A percentile compares a stretch with the other conserved stretches of the same genome.
phyloP scores from a whole-genome alignment of 2,888 invertebrate genomes.

The Julus scanicus region DNA sequence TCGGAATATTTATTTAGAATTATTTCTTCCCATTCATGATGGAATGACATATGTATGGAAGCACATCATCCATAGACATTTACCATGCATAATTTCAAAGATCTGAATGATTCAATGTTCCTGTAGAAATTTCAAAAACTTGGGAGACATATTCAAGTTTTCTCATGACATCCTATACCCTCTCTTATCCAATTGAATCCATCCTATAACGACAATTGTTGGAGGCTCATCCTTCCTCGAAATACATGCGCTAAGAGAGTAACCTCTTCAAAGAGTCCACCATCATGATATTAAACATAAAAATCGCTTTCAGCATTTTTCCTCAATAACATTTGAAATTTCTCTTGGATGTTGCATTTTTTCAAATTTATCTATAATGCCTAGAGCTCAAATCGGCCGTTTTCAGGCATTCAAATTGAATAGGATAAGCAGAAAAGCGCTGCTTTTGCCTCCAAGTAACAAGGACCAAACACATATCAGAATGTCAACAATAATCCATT shows the following conservation, averaged over 20 bases:
- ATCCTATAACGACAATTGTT: not conserved
- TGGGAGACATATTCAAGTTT: not conserved
- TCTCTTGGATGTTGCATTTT: not conserved
- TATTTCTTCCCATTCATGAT: too few species aligned
- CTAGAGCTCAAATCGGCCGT: not conserved
- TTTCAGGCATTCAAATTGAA: not conserved
- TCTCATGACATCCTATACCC: not conserved
- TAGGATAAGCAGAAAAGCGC: not conserved
- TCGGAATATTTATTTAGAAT: too few species aligned
- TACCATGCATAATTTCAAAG: too few species aligned
- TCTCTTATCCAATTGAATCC: not conserved
- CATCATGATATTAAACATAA: not conserved
- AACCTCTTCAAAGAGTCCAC: not conserved
- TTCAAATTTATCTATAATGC: not conserved
- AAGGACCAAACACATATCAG: not conserved
- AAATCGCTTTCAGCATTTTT: slow-evolving; percentile 19
- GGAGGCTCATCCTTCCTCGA: not conserved
- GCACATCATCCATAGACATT: too few species aligned
- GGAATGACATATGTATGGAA: too few species aligned
- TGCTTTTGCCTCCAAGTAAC: not conserved
- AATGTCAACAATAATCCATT: not conserved
- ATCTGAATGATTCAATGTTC: too few species aligned
- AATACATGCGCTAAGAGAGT: not conserved
- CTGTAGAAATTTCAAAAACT: not conserved
- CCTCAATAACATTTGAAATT: not conserved